Evolutionary conservation across 2,113 vertebrate species (phyloP).

Genomic region (Saguinus midas): DNA sequence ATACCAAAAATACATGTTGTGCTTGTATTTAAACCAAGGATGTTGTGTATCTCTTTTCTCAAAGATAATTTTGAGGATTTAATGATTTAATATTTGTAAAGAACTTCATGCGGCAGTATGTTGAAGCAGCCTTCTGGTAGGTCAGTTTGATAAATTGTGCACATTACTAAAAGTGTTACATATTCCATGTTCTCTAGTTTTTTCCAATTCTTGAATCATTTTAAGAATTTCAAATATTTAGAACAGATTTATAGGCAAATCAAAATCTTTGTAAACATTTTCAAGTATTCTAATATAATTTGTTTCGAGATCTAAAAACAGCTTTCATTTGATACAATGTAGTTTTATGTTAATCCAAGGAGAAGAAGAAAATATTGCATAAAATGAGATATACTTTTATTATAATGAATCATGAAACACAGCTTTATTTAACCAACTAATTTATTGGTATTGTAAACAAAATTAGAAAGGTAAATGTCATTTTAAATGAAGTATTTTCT

Average conservation of each 20-base stretch:
- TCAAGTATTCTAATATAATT: constrained; percentile 42
- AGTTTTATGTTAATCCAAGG: constrained; percentile 41
- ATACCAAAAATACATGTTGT: background rate
- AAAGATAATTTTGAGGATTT: background rate
- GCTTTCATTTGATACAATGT: constrained; percentile 35
- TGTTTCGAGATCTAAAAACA: constrained; percentile 25
- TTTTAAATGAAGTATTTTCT: constrained; percentile 56
- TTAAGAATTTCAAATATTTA: constrained; percentile 61
- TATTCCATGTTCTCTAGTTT: constrained; percentile 12
- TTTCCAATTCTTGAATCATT: constrained; percentile 31
- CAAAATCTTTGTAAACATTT: constrained; percentile 46
- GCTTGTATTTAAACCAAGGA: background rate
- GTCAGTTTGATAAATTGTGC: constrained; percentile 37
- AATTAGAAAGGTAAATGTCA: constrained; percentile 16
- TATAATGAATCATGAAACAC: constrained; percentile 23
- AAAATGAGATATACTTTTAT: constrained; percentile 36
- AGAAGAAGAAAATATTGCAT: background rate
- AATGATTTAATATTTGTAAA: background rate
- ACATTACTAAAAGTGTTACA: constrained; percentile 43
- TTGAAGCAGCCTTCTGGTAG: constrained; percentile 5
- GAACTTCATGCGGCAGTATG: background rate
- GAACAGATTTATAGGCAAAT: constrained; percentile 51
- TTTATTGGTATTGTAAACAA: constrained; percentile 42
- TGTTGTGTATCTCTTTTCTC: background rate
- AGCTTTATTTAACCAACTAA: constrained; percentile 35